These are phyloP conservation scores for Tyrophagus putrescentiae DNA, from an alignment of 1,140 invertebrate genomes.

Conservation along the genomic window DNA sequence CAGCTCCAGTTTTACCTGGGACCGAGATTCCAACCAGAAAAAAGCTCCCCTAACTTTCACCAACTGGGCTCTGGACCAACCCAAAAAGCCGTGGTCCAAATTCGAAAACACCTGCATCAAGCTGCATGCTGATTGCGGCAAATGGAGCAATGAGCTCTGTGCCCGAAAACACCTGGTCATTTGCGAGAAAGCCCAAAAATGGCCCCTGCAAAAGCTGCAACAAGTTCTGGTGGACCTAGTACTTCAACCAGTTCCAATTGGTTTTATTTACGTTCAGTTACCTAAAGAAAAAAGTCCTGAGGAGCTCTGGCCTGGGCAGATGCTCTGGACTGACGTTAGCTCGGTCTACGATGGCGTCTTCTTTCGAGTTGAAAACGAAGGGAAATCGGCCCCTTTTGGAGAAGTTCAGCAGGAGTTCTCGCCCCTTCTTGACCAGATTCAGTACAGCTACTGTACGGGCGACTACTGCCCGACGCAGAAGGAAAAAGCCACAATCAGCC, in stretches of 20 bases:
- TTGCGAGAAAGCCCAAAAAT: slow-evolving; percentile 1
- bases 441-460: too few relatives aligned
- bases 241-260: not conserved
- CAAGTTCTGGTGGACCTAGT: not conserved
- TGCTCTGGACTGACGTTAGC: not conserved
- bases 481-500: too few relatives aligned
- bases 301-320: not conserved
- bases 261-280: slow-evolving; percentile 10
- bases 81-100: too few relatives aligned
- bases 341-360: not conserved
- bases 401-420: not conserved
- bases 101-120: too few relatives aligned
- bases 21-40: too few relatives aligned
- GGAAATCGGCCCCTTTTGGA: slow-evolving; percentile 9
- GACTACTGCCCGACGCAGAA: too few relatives aligned
- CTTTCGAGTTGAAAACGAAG: not conserved
- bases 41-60: too few relatives aligned
- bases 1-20: too few relatives aligned
- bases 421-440: too few relatives aligned
- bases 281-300: not conserved
- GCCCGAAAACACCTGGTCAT: not conserved
- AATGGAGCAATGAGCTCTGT: not conserved
- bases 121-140: too few relatives aligned
- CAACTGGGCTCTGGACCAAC: too few relatives aligned
- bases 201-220: not conserved